Base-by-base conservation (phyloP, 2,888 invertebrate species). In the Hololepta plana region DNA sequence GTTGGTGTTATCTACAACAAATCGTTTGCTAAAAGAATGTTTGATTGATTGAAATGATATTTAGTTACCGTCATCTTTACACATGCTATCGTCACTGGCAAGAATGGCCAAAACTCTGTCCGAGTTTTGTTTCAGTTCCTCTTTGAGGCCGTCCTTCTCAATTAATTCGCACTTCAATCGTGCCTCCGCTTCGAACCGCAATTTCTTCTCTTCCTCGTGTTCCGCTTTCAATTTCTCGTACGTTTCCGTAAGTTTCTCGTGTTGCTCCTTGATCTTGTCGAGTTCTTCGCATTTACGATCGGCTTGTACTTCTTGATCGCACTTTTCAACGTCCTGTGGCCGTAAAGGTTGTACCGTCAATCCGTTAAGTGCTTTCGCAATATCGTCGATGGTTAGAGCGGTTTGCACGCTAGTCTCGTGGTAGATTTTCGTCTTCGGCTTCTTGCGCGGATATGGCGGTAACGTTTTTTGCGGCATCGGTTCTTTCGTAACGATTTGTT, bases 371-470 rank as follows among this genome's bases (percentile, higher is more conserved):
- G 72, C 73, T 10, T 71, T 68, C 35, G 77, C 75, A 12, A 84
- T 60, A 43, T 84, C 84, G 3, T 56, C 51, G 27, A 72, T 67
- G 1, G 76, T 66, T 26, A 85, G 52, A 12, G 74, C 75, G 1
- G 85, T 85, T 49, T 85, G 85, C 8, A 69, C 64, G 24, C 67
- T 62, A 16, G 66, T 75, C 52, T 85, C 85, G 38, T 82, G 81
- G 48, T 79, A 84, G 36, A 85, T 84, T 42, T 70, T 63, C 1
- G 75, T 72, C 45, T 64, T 67, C 28, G 49, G 46, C 35, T 53
- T 53, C 30, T 51, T 51, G 22, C 55, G 53, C n/a, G 61, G 53
- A 37, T 59, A 61, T 1, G 62, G 60, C 3, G 64, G 60, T 23
- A 60, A 36, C 0, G 38, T 30, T 26, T 35, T 37, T 4, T 34